A percentile compares a stretch with the other conserved stretches of the same genome.
These are phyloP conservation scores for Ageneiosus marmoratus DNA, from an alignment of 2,113 vertebrate species.

Conservation along the genomic window DNA sequence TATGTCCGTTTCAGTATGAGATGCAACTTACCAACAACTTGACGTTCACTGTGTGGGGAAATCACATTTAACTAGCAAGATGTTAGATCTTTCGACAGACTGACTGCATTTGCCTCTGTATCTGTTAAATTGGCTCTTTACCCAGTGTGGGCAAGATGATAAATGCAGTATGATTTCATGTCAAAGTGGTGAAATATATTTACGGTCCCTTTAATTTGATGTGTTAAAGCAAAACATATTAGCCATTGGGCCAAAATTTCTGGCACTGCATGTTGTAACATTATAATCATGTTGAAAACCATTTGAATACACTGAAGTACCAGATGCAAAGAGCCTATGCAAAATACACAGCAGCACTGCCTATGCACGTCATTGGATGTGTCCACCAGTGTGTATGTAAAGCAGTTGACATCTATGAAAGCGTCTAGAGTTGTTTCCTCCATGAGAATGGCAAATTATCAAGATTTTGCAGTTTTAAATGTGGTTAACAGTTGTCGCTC, in stretches of 20 bases:
- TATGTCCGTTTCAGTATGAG: background rate
- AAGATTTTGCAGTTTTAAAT: no score
- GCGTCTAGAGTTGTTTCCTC: no score
- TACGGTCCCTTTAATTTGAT: background rate
- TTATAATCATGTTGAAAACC: background rate
- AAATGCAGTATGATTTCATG: background rate
- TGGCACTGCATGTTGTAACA: no score
- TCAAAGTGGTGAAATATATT: background rate
- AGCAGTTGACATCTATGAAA: no score
- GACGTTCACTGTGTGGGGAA: background rate
- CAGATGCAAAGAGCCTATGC: no score
- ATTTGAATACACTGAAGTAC: background rate
- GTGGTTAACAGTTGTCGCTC: no score
- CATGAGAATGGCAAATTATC: no score
- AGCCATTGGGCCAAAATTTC: background rate
- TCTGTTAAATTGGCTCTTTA: background rate
- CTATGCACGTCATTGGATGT: no score
- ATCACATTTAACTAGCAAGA: background rate
- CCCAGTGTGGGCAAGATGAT: background rate
- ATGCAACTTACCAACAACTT: background rate
- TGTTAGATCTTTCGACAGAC: background rate
- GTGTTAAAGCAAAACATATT: background rate
- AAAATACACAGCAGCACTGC: no score
- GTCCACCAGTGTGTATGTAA: no score
- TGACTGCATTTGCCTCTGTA: background rate